These are phyloP conservation scores for Eurytoma californica DNA, from an alignment of 2,888 invertebrate genomes.

Conservation along the genomic window DNA sequence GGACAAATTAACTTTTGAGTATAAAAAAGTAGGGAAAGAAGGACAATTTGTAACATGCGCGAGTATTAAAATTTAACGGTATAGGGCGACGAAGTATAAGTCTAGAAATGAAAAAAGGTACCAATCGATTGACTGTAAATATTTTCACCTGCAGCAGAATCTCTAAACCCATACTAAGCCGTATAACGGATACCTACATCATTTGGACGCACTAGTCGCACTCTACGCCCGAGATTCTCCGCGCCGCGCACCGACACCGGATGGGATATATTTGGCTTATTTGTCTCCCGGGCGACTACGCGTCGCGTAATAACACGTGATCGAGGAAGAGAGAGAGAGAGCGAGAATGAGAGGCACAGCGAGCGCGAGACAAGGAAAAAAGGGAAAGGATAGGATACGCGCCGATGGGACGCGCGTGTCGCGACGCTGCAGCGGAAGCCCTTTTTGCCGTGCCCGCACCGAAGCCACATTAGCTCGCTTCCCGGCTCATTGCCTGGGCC, in stretches of 20 bases:
- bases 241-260: background rate
- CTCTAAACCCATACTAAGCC: too few relatives aligned
- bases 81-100: too few relatives aligned
- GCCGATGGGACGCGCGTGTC: background rate
- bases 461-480: conserved; percentile 24
- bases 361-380: background rate
- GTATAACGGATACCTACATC: too few relatives aligned
- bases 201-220: background rate
- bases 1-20: too few relatives aligned
- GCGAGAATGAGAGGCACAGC: background rate
- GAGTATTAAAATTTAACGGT: too few relatives aligned
- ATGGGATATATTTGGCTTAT: conserved; percentile 44
- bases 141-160: too few relatives aligned
- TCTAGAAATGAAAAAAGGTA: too few relatives aligned
- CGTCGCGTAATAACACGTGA: background rate
- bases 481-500: conserved; percentile 15
- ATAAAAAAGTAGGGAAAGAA: too few relatives aligned
- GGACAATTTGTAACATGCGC: too few relatives aligned
- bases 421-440: conserved; percentile 12
- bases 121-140: too few relatives aligned
- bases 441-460: background rate
- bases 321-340: background rate
- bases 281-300: conserved; percentile 5
- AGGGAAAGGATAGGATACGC: conserved; percentile 5
- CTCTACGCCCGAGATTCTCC: background rate